phyloP scores from a whole-genome alignment of 2,797 vertebrate genomes.

The Morus bassanus region DNA sequence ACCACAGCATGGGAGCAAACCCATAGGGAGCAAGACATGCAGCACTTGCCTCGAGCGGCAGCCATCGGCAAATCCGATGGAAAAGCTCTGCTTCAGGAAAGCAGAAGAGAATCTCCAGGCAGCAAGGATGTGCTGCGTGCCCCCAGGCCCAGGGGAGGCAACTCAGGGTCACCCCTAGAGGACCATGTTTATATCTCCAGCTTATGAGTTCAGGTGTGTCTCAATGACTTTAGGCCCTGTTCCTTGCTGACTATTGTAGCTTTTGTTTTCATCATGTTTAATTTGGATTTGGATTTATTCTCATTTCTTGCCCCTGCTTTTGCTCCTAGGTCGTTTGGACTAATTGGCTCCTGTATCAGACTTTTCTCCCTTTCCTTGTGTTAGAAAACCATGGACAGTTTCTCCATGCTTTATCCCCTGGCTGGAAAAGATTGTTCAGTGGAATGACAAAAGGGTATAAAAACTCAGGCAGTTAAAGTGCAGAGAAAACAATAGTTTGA shows the following conservation, averaged over 20 bases:
- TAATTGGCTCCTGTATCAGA: conserved; percentile 19
- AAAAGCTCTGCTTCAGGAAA: background rate
- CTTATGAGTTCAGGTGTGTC: background rate
- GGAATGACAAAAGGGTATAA: conserved; percentile 26
- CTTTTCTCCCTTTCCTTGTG: background rate
- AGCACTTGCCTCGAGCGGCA: background rate
- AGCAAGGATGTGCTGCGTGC: background rate
- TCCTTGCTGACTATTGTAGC: background rate
- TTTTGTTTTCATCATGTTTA: background rate
- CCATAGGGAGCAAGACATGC: background rate
- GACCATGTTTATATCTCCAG: background rate
- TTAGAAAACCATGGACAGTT: background rate
- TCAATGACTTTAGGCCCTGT: background rate
- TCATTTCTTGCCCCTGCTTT: background rate
- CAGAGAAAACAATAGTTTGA: conserved; percentile 31
- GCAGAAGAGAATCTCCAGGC: background rate
- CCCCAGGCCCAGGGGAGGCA: background rate
- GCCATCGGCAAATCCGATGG: background rate
- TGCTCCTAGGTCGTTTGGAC: background rate
- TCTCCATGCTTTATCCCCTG: background rate
- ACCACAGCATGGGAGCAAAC: background rate
- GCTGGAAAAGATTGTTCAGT: background rate
- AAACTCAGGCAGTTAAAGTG: conserved; percentile 5
- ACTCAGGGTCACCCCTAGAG: rapidly evolving
- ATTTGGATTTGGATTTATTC: background rate